These are phyloP conservation scores for Notarius lentiginosus DNA, from an alignment of 2,113 vertebrate species.

Conservation along the genomic window DNA sequence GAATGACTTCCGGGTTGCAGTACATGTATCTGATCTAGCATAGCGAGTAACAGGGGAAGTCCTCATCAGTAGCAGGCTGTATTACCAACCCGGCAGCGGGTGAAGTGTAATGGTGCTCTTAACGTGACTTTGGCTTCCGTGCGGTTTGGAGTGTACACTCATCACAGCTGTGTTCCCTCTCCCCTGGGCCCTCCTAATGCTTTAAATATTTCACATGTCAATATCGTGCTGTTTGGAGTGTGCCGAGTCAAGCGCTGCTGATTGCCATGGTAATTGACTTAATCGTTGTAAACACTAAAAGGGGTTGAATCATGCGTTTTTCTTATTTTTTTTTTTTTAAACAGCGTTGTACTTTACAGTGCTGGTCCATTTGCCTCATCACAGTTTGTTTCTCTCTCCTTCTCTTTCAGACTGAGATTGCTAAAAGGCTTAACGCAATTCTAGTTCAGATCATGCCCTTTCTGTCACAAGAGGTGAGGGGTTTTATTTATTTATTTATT, in stretches of 20 bases:
- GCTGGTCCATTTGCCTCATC: constrained; percentile 18
- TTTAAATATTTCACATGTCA: constrained; percentile 82
- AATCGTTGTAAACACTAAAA: constrained; percentile 76
- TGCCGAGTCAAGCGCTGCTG: constrained; percentile 78
- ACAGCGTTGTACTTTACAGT: constrained; percentile 22
- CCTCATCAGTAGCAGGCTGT: constrained; percentile 55
- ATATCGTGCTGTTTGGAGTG: constrained; percentile 80
- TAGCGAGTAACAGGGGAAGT: constrained; percentile 25
- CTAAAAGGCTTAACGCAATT: constrained; percentile 95
- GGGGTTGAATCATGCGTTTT: constrained; percentile 61
- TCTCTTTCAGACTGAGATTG: constrained; percentile 91
- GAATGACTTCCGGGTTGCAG: constrained; percentile 23
- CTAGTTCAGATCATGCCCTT: constrained; percentile 99
- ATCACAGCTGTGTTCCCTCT: constrained; percentile 74
- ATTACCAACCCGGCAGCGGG: constrained; percentile 58
- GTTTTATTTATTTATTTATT: no score
- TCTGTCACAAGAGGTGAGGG: constrained; percentile 96
- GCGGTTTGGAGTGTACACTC: constrained; percentile 76
- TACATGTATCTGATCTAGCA: background rate
- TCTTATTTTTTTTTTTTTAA: constrained; percentile 54
- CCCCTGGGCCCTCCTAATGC: constrained; percentile 76
- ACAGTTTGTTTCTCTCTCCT: constrained; percentile 52
- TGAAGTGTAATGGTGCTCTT: constrained; percentile 64
- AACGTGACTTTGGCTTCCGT: constrained; percentile 67
- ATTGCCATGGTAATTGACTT: constrained; percentile 79